phyloP scores from a whole-genome alignment of 2,113 vertebrate genomes.

The Falcunculus frontatus region DNA sequence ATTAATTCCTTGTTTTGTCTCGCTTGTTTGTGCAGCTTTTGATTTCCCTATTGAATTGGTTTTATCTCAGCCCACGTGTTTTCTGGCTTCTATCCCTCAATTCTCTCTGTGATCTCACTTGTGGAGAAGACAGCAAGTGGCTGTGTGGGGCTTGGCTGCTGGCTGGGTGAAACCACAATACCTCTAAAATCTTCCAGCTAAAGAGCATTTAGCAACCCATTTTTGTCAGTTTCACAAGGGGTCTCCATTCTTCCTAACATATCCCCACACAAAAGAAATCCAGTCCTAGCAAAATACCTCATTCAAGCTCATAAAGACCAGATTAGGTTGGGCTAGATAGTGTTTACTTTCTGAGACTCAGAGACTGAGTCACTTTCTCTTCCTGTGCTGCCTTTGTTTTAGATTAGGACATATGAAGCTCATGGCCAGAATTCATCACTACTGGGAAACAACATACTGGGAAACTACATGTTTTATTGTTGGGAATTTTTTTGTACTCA shows the following conservation, averaged over 20 bases:
- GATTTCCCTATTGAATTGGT: background rate
- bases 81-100: background rate
- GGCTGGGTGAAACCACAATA: background rate
- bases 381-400: slow-evolving; percentile 51
- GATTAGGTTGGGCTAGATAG: slow-evolving; percentile 22
- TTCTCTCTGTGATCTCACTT: background rate
- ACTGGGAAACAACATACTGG: slow-evolving; percentile 1
- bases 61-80: background rate
- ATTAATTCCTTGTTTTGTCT: background rate
- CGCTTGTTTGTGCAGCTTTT: background rate
- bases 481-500: background rate
- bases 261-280: background rate
- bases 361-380: slow-evolving; percentile 41
- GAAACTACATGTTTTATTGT: slow-evolving; percentile 18
- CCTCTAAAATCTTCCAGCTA: background rate
- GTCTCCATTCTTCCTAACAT: background rate
- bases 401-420: slow-evolving; percentile 10
- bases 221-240: background rate
- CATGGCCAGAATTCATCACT: slow-evolving; percentile 33
- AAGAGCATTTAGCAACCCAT: background rate
- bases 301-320: background rate
- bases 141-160: background rate
- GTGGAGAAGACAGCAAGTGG: background rate
- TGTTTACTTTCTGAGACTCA: slow-evolving; percentile 15
- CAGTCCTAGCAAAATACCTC: background rate